Evolutionary conservation across 2,113 vertebrate species (phyloP).

Genomic region (Carettochelys insculpta): DNA sequence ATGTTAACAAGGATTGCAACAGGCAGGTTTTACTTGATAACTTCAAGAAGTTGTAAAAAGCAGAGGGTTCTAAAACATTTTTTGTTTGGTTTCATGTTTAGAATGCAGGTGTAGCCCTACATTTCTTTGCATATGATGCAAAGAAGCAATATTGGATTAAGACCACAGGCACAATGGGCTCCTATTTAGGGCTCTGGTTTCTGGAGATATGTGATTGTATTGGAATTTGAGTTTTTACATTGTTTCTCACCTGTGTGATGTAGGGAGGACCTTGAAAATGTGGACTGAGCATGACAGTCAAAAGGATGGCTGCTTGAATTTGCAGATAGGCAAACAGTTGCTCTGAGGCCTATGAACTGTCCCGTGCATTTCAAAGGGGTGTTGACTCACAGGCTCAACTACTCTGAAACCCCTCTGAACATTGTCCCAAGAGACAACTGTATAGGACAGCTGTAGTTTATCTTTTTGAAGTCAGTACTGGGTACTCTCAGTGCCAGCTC

Average conservation of each 20-base stretch:
- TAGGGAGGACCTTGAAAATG: rapidly evolving
- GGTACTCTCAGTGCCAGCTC: neutral
- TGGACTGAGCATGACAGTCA: neutral
- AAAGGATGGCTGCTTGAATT: neutral
- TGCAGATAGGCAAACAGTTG: rapidly evolving
- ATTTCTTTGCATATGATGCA: neutral
- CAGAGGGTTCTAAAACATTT: neutral
- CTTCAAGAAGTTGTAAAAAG: neutral
- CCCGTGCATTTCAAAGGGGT: rapidly evolving
- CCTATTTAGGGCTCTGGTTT: neutral
- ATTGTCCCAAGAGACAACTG: neutral
- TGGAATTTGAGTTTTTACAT: neutral
- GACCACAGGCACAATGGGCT: neutral
- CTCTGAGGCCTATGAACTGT: neutral
- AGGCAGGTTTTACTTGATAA: neutral
- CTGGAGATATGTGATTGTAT: neutral
- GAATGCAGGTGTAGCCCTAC: neutral
- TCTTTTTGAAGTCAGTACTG: rapidly evolving
- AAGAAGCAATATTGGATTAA: neutral
- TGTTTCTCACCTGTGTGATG: rapidly evolving
- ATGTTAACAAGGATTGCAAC: neutral
- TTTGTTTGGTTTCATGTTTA: neutral
- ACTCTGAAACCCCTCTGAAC: rapidly evolving
- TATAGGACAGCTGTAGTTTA: rapidly evolving
- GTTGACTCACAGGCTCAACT: rapidly evolving